Base-by-base conservation (phyloP, 2,888 invertebrate genomes). In the Smittia aterrima region DNA sequence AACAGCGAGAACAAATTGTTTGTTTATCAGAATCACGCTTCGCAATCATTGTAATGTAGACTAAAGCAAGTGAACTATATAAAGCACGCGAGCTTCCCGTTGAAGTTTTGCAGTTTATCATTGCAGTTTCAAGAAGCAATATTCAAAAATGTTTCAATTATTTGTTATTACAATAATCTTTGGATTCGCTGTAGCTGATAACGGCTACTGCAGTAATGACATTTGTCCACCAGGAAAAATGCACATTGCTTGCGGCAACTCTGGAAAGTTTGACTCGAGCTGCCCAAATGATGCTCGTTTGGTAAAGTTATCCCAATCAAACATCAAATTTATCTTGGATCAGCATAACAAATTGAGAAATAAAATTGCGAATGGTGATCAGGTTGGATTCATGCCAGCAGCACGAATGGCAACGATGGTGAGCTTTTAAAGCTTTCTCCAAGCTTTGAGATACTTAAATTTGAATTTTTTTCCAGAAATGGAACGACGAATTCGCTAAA, bases 321-420 rank as follows among this genome's bases (percentile, higher is more conserved):
- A 72, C 16, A 58, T 32, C 20, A 13, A 24, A 13, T 38, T 27
- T 27, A 62, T 72, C 27, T 62, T 72, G 38, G 24, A 72, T 38
- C 18, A 27, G 4, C 72, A 72, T 13, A 72, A 72, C n/a, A 22
- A 18, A n/a, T 62, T 32, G 11, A 18, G 72, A 20, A 72, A 72
- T 3, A 72, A 22, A 24, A 72, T 72, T 24, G 62, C 72, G 6
- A 62, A 20, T 40, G 72, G 72, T 7, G 22, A 40, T 40, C 58
- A 72, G 11, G 1, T 9, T 27, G 72, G 72, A 16, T 72, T 72
- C 58, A 38, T 22, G 7, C 7, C 72, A 1, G 72, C 72, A 22
- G 22, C 38, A 1, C 6, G 53, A 38, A 72, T 72, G 72, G 22
- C 62, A 2, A 62, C 72, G 13, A 22, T 72, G 27, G 70, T 54